Base-by-base conservation (phyloP, 1,140 invertebrate genomes). In the Cryptotermes secundus region DNA sequence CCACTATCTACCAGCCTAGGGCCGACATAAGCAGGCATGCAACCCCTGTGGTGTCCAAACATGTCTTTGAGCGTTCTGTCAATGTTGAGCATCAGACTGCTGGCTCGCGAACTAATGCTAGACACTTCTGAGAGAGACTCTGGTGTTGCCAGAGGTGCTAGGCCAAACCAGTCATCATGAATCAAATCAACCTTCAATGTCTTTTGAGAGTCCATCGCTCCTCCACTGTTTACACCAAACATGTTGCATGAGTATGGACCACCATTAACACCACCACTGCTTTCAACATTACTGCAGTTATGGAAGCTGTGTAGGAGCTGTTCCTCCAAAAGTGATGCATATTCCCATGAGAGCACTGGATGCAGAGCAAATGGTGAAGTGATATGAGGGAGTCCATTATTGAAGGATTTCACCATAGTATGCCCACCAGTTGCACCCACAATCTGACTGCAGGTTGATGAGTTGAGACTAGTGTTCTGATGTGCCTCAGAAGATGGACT, bases 101-200 rank as follows among this genome's bases (percentile, higher is more conserved):
- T 84, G 12, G 81, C 87, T 36, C 80, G 85, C 42, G 84, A 89
- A 85, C 82, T 90, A 86, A 84, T 90, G 88, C 88, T 85, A 85
- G 89, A 89, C 10, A 95, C 92, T 88, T 97, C 95, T 0, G 95
- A 96, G 4, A 97, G 88, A 2, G 95, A 96, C 88, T 97, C 96
- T 2, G 96, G 96, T 38, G 95, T 96, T 2, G 96, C 96, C 34
- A 97, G 88, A 0, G 96, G 96, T 0, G 96, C 96, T 34, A 94
- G 89, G 4, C 92, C 92, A 86, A 92, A 92, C 91, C 93, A 94
- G 86, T 94, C 93, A 83, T 93, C 92, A 85, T 92, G 91, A 34
- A 92, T 89, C 12, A 92, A 86, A 86, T 93, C 92, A 6, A 92
- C 87, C 79, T 89, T 87, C 34, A 31, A 4, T 26, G 65, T 38